Evolutionary conservation across 2,888 invertebrate species (phyloP).

Genomic region (Dynastes hyllus): DNA sequence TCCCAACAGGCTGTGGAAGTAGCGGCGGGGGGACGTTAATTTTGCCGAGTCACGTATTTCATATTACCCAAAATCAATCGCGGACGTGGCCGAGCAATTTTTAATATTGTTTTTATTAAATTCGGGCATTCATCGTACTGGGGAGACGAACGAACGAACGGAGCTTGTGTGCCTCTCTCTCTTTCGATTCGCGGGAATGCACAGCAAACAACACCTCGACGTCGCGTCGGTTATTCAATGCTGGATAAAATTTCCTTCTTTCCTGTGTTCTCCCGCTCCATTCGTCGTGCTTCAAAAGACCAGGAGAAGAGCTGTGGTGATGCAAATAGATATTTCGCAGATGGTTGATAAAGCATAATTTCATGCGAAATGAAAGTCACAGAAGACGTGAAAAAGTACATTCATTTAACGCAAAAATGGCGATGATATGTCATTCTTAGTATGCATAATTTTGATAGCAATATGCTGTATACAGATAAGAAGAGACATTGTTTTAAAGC

Average conservation of each 20-base stretch:
- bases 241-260: background rate
- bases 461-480: no score
- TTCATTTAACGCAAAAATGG: background rate
- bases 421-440: no score
- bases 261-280: no score
- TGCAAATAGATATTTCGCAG: slow-evolving; percentile 17
- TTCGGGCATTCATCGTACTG: slow-evolving; percentile 47
- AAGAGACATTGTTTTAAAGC: no score
- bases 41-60: slow-evolving; percentile 53
- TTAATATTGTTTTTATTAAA: slow-evolving; percentile 54
- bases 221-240: slow-evolving; percentile 8
- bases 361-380: background rate
- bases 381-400: background rate
- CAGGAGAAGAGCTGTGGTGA: background rate
- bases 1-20: background rate
- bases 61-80: slow-evolving; percentile 54
- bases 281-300: background rate
- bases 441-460: no score
- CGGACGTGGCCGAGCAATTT: slow-evolving; percentile 50
- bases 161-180: background rate
- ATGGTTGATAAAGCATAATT: background rate
- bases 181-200: background rate
- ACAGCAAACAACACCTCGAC: slow-evolving; percentile 18
- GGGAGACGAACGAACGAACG: background rate
- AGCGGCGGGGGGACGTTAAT: slow-evolving; percentile 45